Conservation (phyloP, 2,797 vertebrate species). For the Chelon auratus region DNA sequence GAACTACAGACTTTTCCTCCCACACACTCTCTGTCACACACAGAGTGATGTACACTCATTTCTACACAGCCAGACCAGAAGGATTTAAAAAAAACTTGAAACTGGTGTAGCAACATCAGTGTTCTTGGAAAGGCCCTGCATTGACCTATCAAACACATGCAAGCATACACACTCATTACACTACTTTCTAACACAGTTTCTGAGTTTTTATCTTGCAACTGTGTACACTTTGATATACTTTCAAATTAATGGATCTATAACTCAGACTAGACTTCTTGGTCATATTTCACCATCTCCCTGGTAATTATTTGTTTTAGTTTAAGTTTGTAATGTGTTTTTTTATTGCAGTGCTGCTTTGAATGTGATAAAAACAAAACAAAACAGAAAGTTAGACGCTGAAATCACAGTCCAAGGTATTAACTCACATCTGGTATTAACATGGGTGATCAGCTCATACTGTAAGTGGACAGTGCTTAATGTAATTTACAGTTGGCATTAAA, state of each 20-base stretch:
- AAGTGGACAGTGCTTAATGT: no score
- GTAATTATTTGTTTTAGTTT: background rate
- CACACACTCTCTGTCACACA: background rate
- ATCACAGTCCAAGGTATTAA: background rate
- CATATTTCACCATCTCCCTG: no score
- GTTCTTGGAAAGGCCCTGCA: background rate
- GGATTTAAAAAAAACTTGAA: background rate
- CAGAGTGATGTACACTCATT: background rate
- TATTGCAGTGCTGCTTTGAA: background rate
- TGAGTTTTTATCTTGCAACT: background rate
- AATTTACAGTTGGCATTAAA: no score
- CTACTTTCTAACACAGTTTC: background rate
- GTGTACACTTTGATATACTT: background rate
- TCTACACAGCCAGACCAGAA: background rate
- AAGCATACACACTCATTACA: background rate
- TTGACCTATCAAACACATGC: background rate
- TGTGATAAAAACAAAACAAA: no score
- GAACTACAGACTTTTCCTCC: background rate
- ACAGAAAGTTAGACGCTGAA: background rate
- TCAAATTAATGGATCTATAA: background rate
- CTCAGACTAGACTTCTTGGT: background rate
- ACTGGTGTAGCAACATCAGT: background rate
- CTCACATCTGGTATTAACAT: no score
- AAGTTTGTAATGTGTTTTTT: background rate
- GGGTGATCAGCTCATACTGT: no score